Conservation (phyloP, 2,797 vertebrate species). For the Eospalax fontanierii region DNA sequence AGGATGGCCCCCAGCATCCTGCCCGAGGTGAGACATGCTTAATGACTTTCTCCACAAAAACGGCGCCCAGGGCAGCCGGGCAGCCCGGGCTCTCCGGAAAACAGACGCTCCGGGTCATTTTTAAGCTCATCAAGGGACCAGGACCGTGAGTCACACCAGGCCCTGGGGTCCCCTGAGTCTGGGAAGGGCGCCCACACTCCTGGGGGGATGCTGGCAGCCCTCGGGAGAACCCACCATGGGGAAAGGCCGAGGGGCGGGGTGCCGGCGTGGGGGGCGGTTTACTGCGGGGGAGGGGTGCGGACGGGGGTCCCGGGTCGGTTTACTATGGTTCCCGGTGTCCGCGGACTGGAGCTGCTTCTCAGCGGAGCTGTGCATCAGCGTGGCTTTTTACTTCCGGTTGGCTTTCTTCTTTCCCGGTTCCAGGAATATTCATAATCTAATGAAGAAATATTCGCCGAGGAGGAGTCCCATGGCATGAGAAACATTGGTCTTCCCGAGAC, state of each 20-base stretch:
- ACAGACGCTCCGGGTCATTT: slow-evolving; percentile 72
- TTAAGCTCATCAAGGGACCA: slow-evolving; percentile 69
- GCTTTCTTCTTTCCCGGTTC: slow-evolving; percentile 25
- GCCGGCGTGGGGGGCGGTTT: neutral
- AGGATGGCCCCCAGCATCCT: too few relatives aligned
- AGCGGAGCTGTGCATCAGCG: neutral
- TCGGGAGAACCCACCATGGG: neutral
- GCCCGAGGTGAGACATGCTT: slow-evolving; percentile 24
- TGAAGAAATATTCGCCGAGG: slow-evolving; percentile 59
- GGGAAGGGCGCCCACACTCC: slow-evolving; percentile 43
- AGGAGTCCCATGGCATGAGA: slow-evolving; percentile 51
- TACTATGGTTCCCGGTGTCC: neutral
- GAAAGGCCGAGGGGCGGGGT: neutral
- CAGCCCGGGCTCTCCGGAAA: slow-evolving; percentile 65
- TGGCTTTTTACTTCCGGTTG: neutral
- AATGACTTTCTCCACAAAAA: slow-evolving; percentile 36
- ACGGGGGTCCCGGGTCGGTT: neutral
- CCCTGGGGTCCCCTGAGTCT: slow-evolving; percentile 41
- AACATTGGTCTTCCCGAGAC: slow-evolving; percentile 72
- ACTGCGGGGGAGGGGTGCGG: neutral
- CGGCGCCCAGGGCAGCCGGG: neutral
- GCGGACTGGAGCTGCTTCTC: neutral
- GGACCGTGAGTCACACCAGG: slow-evolving; percentile 70
- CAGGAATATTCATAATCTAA: slow-evolving; percentile 57
- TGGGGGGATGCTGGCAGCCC: neutral